Conservation (phyloP, 2,888 invertebrate genomes). For the Eutolmus rufibarbis region DNA sequence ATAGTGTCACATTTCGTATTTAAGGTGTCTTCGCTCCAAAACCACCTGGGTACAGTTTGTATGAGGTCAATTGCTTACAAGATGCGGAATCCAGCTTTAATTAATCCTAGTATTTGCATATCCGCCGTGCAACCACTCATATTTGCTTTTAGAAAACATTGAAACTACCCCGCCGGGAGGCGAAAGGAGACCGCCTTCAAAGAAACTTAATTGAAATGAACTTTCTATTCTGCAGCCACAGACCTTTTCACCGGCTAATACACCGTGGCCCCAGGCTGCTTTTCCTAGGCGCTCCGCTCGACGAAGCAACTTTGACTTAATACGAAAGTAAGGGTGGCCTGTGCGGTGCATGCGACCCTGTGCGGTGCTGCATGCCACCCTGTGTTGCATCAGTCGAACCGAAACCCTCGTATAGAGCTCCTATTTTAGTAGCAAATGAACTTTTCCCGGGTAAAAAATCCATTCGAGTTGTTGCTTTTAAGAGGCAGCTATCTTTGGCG, state of each 20-base stretch:
- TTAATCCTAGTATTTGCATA: slow-evolving; percentile 9
- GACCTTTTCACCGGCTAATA: slow-evolving; percentile 23
- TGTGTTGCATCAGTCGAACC: neutral
- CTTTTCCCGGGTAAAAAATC: slow-evolving; percentile 16
- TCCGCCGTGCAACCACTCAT: neutral
- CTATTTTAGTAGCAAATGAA: slow-evolving; percentile 25
- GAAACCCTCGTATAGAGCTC: neutral
- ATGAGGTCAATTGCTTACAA: slow-evolving; percentile 31
- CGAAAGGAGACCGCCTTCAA: slow-evolving; percentile 28
- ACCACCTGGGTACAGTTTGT: neutral
- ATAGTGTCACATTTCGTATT: neutral
- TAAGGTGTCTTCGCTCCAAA: neutral
- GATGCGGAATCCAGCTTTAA: slow-evolving; percentile 13
- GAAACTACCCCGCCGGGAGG: neutral
- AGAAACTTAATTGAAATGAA: slow-evolving; percentile 39
- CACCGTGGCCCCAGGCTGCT: slow-evolving; percentile 3
- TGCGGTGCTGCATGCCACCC: neutral
- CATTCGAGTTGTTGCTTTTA: slow-evolving; percentile 20
- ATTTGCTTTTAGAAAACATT: neutral
- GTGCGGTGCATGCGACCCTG: neutral
- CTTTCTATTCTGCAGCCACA: slow-evolving; percentile 34
- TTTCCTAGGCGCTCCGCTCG: neutral
- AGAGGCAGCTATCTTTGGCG: slow-evolving; percentile 8
- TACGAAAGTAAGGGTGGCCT: neutral
- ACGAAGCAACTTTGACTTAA: neutral